phyloP scores from a whole-genome alignment of 2,888 invertebrate species.

The Acanthosepion lycidas region DNA sequence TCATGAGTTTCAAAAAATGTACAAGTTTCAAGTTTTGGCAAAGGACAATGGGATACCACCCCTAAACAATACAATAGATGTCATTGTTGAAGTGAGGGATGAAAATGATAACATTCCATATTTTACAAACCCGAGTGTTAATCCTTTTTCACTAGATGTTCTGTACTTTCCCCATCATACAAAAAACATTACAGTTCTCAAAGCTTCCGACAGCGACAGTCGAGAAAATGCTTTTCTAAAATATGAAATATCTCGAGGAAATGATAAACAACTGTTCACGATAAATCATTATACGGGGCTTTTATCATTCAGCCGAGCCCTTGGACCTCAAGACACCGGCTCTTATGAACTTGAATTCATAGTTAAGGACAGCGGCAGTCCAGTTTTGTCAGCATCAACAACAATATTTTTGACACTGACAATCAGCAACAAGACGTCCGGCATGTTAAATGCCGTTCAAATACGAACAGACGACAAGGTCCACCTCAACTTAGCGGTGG shows the following conservation, averaged over 20 bases:
- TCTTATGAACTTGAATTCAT: not conserved
- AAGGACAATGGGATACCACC: not conserved
- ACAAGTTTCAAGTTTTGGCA: not conserved
- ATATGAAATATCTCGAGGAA: not conserved
- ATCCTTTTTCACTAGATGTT: not conserved
- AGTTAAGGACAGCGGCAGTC: not conserved
- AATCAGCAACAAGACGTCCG: not conserved
- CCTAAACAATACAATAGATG: not conserved
- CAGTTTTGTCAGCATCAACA: not conserved
- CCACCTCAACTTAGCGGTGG: conserved; percentile 16
- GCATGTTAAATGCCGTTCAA: conserved; percentile 2
- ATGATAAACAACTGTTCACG: not conserved
- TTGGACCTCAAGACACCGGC: not conserved
- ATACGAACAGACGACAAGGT: conserved; percentile 33
- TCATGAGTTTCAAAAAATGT: conserved; percentile 5
- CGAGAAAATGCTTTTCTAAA: not conserved
- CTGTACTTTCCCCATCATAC: not conserved
- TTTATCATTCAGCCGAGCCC: not conserved
- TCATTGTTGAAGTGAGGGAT: not conserved
- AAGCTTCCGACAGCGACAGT: not conserved
- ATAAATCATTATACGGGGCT: not conserved
- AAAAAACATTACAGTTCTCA: not conserved
- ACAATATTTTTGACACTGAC: not conserved
- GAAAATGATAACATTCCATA: not conserved
- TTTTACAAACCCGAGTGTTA: not conserved